Conservation (phyloP, 2,113 vertebrate species). For the Saimiri boliviensis region DNA sequence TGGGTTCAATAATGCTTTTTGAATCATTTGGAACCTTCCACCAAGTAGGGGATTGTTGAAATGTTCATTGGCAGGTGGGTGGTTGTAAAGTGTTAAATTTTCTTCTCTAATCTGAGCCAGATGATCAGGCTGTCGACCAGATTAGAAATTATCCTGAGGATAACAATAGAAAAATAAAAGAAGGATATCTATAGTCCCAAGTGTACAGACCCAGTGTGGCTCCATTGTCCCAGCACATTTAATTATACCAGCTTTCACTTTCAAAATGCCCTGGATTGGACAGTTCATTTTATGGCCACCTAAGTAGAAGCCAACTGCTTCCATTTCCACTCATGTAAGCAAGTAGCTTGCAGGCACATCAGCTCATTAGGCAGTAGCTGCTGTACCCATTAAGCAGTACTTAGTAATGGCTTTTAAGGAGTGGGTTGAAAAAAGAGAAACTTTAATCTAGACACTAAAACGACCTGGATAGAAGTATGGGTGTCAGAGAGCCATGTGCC, state of each 20-base stretch:
- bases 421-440: not conserved
- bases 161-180: not conserved
- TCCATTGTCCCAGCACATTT: not conserved
- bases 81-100: not conserved
- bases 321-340: not conserved
- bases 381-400: not conserved
- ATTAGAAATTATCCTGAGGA: not conserved
- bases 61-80: not conserved
- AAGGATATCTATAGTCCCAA: not conserved
- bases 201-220: not conserved
- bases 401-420: conserved; percentile 10
- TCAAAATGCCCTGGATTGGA: not conserved
- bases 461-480: not conserved
- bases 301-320: not conserved
- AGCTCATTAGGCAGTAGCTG: not conserved
- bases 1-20: not conserved
- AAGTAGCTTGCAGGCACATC: not conserved
- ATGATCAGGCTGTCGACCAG: not conserved
- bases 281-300: not conserved
- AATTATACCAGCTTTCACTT: not conserved
- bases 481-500: not conserved
- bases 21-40: not conserved
- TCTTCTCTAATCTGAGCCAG: not conserved
- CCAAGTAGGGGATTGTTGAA: not conserved
- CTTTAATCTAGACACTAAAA: not conserved